Conservation (phyloP, 2,888 invertebrate genomes). For the Corbicula japonica region DNA sequence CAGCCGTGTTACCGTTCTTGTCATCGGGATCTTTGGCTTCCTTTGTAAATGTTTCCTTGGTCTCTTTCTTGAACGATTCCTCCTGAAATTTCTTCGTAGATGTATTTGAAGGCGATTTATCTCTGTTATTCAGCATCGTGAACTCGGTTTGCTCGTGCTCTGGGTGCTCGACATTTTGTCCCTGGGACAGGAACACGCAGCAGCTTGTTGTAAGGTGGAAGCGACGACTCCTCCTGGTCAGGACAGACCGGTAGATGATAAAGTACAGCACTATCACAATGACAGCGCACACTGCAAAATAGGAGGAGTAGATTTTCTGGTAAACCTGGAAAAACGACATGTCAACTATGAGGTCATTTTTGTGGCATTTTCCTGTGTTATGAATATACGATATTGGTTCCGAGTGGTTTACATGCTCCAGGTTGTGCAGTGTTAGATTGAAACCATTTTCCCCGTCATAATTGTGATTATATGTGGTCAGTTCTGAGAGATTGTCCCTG, state of each 20-base stretch:
- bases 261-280: slow-evolving; percentile 84
- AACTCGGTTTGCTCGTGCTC: slow-evolving; percentile 71
- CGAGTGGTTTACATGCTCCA: no score
- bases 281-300: slow-evolving; percentile 83
- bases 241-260: slow-evolving; percentile 79
- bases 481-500: no score
- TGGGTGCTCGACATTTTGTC: slow-evolving; percentile 48
- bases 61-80: slow-evolving; percentile 29
- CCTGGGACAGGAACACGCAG: slow-evolving; percentile 65
- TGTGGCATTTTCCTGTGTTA: slow-evolving; percentile 49
- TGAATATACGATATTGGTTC: background rate
- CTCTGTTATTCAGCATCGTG: slow-evolving; percentile 63
- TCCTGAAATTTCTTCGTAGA: slow-evolving; percentile 26
- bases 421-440: no score
- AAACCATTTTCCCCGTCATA: no score
- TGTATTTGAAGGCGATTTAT: slow-evolving; percentile 45
- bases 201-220: slow-evolving; percentile 67
- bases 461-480: no score
- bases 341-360: slow-evolving; percentile 52
- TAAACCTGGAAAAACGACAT: slow-evolving; percentile 69
- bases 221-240: slow-evolving; percentile 66
- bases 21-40: slow-evolving; percentile 24
- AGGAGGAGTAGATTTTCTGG: slow-evolving; percentile 81
- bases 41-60: no score
- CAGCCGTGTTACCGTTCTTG: slow-evolving; percentile 33